These are phyloP conservation scores for Drosophila triauraria DNA, from an alignment of 1,140 invertebrate genomes.

Conservation along the genomic window DNA sequence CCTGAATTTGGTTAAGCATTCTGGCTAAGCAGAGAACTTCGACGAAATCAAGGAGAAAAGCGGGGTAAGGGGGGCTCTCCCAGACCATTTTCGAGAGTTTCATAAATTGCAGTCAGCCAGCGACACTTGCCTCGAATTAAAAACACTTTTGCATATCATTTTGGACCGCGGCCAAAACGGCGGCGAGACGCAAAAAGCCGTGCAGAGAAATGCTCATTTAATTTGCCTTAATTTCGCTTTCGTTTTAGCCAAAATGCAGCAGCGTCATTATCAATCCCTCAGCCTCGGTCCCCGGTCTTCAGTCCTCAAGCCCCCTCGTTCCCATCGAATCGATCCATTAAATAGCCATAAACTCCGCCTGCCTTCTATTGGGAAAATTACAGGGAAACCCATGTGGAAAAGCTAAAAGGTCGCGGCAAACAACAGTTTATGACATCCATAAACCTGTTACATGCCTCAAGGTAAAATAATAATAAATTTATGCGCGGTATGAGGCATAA, in stretches of 20 bases:
- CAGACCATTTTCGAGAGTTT: constrained; percentile 39
- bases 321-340: constrained; percentile 62
- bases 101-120: constrained; percentile 49
- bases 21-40: constrained; percentile 27
- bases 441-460: constrained; percentile 63
- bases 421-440: constrained; percentile 77
- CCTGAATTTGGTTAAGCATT: constrained; percentile 39
- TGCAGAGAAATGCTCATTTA: constrained; percentile 51
- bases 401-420: constrained; percentile 64
- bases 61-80: neutral
- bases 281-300: neutral
- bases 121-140: constrained; percentile 69
- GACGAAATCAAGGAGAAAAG: neutral
- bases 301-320: constrained; percentile 1
- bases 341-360: constrained; percentile 60
- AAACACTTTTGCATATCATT: constrained; percentile 77
- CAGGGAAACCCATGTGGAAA: constrained; percentile 46
- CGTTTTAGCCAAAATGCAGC: constrained; percentile 72
- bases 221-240: constrained; percentile 74
- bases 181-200: constrained; percentile 11
- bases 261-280: constrained; percentile 43
- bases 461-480: constrained; percentile 76
- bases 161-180: constrained; percentile 66
- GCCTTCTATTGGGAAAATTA: constrained; percentile 28
- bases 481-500: constrained; percentile 60